Percentiles rank a stretch among this genome's conserved stretches.
Conservation (phyloP, 2,113 vertebrate species). For the Synodontis membranacea region DNA sequence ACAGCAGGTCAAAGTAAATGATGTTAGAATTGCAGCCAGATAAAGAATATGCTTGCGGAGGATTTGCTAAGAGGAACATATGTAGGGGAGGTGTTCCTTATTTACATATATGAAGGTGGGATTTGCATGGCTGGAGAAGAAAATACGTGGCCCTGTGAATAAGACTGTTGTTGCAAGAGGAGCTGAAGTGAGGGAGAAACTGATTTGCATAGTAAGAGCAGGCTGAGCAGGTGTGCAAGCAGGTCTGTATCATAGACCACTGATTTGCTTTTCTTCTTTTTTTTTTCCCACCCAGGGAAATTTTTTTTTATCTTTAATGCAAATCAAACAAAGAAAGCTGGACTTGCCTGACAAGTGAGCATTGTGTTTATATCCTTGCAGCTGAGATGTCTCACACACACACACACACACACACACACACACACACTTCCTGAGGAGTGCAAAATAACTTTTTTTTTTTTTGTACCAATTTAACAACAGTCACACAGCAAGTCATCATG, state of each 20-base stretch:
- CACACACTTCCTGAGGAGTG: constrained; percentile 56
- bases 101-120: constrained; percentile 56
- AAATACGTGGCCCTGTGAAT: constrained; percentile 51
- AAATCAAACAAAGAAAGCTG: constrained; percentile 47
- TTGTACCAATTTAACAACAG: constrained; percentile 52
- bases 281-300: constrained; percentile 51
- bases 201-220: constrained; percentile 70
- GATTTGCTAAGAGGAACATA: constrained; percentile 47
- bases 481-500: constrained; percentile 72
- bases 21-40: constrained; percentile 32
- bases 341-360: not conserved
- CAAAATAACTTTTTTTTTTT: not conserved
- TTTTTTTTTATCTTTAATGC: constrained; percentile 54
- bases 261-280: constrained; percentile 44
- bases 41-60: not conserved
- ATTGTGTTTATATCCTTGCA: not conserved
- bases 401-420: constrained; percentile 12
- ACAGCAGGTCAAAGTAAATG: constrained; percentile 32
- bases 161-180: constrained; percentile 59
- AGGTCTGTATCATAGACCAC: constrained; percentile 61
- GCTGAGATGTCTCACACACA: constrained; percentile 15
- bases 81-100: constrained; percentile 35
- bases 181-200: constrained; percentile 42
- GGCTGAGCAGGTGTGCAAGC: constrained; percentile 63
- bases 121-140: constrained; percentile 58